Percentiles rank a stretch among this genome's conserved stretches.
phyloP scores from a whole-genome alignment of 2,797 vertebrate species.

The Pogonophryne albipinna region DNA sequence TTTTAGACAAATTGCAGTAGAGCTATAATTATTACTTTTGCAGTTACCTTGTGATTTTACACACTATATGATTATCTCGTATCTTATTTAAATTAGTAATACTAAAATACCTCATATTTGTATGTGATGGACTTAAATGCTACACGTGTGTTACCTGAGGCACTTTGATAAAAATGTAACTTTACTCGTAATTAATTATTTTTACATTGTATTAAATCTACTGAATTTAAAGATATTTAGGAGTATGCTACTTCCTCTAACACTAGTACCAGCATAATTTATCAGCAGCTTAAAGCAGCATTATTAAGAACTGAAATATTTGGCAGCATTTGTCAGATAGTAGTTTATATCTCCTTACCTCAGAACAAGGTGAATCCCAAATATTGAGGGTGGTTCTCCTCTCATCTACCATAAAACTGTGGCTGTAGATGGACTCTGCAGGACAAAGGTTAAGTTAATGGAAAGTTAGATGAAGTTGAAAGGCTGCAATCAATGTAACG shows the following conservation, averaged over 20 bases:
- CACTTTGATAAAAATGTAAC: background rate
- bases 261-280: background rate
- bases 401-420: conserved; percentile 85
- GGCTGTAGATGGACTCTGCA: conserved; percentile 91
- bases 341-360: conserved; percentile 75
- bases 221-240: background rate
- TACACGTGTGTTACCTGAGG: background rate
- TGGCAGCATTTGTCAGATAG: background rate
- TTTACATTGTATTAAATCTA: background rate
- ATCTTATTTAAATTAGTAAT: background rate
- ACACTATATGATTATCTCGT: background rate
- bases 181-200: too few species aligned
- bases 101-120: background rate
- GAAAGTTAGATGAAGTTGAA: background rate
- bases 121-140: background rate
- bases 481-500: background rate
- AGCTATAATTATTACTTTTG: background rate
- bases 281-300: background rate
- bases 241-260: background rate
- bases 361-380: conserved; percentile 88
- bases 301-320: background rate
- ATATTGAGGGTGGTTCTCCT: conserved; percentile 89
- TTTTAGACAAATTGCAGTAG: background rate
- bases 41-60: background rate
- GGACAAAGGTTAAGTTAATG: background rate